Percentiles rank a stretch among this genome's conserved stretches.
Conservation (phyloP, 2,888 invertebrate genomes). For the Pyrochroa serraticornis region DNA sequence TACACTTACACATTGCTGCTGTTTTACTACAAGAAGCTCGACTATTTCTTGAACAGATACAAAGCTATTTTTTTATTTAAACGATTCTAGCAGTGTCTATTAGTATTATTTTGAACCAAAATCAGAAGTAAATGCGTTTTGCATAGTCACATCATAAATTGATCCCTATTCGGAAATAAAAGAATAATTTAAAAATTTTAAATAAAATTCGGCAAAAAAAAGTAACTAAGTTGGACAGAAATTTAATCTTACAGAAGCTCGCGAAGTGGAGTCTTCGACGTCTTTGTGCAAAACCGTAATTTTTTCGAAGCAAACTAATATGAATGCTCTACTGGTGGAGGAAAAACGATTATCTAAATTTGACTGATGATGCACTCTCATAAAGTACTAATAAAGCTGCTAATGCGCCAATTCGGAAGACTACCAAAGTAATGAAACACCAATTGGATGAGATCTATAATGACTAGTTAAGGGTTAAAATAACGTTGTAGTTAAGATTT, state of each 20-base stretch:
- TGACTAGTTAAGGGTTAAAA: slow-evolving; percentile 3
- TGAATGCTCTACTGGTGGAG: no score
- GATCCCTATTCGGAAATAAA: no score
- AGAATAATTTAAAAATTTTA: no score
- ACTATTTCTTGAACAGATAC: not conserved
- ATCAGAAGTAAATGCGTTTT: not conserved
- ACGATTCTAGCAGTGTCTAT: not conserved
- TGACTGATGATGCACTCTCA: not conserved
- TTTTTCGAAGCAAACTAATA: not conserved
- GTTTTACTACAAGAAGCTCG: not conserved
- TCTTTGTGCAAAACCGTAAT: no score
- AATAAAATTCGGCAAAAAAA: no score
- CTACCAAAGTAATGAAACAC: slow-evolving; percentile 22
- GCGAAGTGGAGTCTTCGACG: no score
- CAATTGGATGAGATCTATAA: slow-evolving; percentile 29
- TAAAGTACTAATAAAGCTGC: not conserved
- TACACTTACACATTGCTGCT: no score
- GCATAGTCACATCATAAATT: no score
- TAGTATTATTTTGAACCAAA: not conserved
- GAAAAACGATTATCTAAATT: not conserved
- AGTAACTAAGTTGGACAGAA: no score
- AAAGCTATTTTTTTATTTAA: not conserved
- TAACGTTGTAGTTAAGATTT: slow-evolving; percentile 45
- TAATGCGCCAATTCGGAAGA: slow-evolving; percentile 1
- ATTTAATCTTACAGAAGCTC: no score